Base-by-base conservation (phyloP, 2,888 invertebrate genomes). In the Acronicta psi region DNA sequence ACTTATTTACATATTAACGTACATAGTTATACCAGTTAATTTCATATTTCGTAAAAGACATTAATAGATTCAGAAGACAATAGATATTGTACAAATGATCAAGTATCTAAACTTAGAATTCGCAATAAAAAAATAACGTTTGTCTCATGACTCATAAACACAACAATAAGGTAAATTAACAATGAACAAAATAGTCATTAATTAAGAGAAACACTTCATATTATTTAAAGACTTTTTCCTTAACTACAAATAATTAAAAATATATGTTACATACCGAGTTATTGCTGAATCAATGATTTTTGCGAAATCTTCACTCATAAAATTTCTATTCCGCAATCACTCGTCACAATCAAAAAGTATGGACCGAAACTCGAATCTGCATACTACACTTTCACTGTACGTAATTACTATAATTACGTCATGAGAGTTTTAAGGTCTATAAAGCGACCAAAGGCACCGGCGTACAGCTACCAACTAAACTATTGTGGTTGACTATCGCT, bases 381-480 rank as follows among this genome's bases (percentile, higher is more conserved):
- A 68, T 54, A 59, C 10, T 23, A 14, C 49, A 69, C 69, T 69
- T 73, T 69, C 69, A 73, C 69, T 53, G 10, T 7, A 45, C 36
- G n/a, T 18, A 52, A 23, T 9, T 3, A 8, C 23, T 47, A 1
- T 14, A 10, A 13, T 67, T 51, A 72, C 16, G 44, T 59, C 67
- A 68, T 34, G 2, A 37, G 3, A 23, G 1, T 18, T 36, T 59
- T 47, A 17, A 67, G 54, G 60, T 59, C 54, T 37, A 0, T 14
- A 51, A 4, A 43, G 17, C 68, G 68, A 47, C 68, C 43, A 67
- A 47, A 54, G 53, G 43, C 34, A 13, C 37, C 50, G 37, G 68
- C 68, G 73, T 17, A 44, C 69, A 14, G 45, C 38, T 16, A 36
- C 52, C 17, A 43, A 74, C 74, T 74, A 63, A 62, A 53, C 67